These are phyloP conservation scores for Manis crassicaudata DNA, from an alignment of 2,797 vertebrate species.

Conservation along the genomic window DNA sequence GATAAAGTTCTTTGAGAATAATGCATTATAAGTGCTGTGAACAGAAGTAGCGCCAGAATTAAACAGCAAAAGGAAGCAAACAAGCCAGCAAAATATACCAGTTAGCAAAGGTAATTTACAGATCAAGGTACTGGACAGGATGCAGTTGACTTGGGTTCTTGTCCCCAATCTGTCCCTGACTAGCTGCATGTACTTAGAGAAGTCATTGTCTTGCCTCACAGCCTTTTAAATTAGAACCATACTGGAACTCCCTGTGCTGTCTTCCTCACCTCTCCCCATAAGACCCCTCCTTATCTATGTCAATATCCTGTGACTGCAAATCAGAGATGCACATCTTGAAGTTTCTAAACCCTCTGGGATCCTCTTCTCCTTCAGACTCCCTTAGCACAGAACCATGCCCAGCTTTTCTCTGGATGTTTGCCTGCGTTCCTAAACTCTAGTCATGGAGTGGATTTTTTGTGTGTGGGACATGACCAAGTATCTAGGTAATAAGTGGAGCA, in stretches of 20 bases:
- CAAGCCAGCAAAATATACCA: neutral
- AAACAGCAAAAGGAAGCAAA: slow-evolving; percentile 18
- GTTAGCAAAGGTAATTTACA: neutral
- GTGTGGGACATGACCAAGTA: neutral
- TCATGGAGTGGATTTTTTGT: neutral
- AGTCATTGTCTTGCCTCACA: neutral
- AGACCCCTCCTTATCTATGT: neutral
- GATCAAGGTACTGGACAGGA: neutral
- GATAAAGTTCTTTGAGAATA: slow-evolving; percentile 1
- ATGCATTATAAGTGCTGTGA: neutral
- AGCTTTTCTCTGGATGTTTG: neutral
- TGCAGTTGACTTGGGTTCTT: neutral
- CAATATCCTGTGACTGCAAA: neutral
- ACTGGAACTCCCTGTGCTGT: neutral
- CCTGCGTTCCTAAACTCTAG: neutral
- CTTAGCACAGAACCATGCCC: neutral
- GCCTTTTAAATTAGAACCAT: slow-evolving; percentile 8
- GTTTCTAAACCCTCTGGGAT: neutral
- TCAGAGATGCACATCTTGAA: neutral
- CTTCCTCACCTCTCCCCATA: neutral
- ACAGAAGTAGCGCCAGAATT: slow-evolving; percentile 1
- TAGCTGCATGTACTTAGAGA: neutral
- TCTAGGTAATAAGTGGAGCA: neutral
- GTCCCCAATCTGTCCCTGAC: neutral
- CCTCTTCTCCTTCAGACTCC: neutral